Percentiles rank a stretch among this genome's conserved stretches.
These are phyloP conservation scores for Peucedramus taeniatus DNA, from an alignment of 2,113 vertebrate species.

Conservation along the genomic window DNA sequence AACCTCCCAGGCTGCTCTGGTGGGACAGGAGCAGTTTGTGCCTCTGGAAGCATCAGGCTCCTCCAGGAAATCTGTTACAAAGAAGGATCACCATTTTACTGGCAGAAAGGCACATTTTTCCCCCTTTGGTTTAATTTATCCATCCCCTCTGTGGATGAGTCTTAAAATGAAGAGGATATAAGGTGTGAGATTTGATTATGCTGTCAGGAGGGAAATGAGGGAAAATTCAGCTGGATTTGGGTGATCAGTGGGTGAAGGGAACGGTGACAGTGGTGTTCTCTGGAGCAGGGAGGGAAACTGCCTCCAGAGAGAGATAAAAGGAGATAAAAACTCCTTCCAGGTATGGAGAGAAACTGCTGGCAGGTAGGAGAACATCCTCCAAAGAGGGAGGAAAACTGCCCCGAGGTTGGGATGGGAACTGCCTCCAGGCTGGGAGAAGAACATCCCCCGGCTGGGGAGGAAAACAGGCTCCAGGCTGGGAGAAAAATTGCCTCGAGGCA, in stretches of 20 bases:
- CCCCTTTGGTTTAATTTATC: neutral
- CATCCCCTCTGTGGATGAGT: neutral
- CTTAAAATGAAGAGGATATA: neutral
- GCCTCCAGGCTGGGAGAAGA: neutral
- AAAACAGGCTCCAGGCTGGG: neutral
- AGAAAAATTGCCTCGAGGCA: neutral
- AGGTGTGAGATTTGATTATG: neutral
- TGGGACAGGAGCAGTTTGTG: neutral
- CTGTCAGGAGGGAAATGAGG: neutral
- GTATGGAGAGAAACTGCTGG: neutral
- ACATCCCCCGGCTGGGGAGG: no score
- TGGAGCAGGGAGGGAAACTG: neutral
- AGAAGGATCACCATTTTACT: accelerated
- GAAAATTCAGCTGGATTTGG: neutral
- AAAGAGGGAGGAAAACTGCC: neutral
- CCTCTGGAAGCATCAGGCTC: neutral
- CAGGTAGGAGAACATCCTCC: neutral
- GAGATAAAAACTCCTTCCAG: neutral
- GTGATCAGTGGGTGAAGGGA: neutral
- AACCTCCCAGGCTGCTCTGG: neutral
- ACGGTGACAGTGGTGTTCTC: neutral
- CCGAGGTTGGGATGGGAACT: neutral
- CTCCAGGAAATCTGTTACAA: neutral
- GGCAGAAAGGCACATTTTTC: neutral
- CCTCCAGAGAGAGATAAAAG: neutral